Percentiles rank a stretch among this genome's conserved stretches.
phyloP scores from a whole-genome alignment of 2,797 vertebrate genomes.

The Cryptoblepharus egeriae region DNA sequence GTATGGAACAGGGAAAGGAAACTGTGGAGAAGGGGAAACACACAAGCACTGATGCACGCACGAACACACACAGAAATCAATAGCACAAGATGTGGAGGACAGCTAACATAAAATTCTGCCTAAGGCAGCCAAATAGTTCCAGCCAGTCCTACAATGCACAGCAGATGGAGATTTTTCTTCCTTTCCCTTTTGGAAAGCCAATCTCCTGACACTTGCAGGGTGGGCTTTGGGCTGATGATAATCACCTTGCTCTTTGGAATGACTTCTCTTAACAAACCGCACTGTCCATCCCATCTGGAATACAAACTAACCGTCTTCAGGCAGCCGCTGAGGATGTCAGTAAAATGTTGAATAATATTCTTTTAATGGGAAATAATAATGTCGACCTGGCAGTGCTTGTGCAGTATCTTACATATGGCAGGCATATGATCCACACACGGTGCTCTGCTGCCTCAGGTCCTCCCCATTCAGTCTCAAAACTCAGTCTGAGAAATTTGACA shows the following conservation, averaged over 20 bases:
- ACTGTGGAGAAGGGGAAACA: not conserved
- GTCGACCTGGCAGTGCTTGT: constrained; percentile 68
- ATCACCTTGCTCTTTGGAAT: constrained; percentile 31
- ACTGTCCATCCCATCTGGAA: constrained; percentile 14
- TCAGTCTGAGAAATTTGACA: not conserved
- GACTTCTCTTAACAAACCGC: not conserved
- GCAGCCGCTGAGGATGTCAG: constrained; percentile 70
- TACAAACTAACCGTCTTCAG: constrained; percentile 67
- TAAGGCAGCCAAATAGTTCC: not conserved
- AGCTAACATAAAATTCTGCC: not conserved
- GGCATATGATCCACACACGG: constrained; percentile 64
- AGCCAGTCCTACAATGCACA: not conserved
- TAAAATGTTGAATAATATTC: constrained; percentile 74
- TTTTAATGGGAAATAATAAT: constrained; percentile 70
- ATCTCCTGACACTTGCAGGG: not conserved
- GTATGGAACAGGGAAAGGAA: no score
- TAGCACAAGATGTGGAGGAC: no score
- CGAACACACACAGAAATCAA: not conserved
- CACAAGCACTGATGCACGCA: not conserved
- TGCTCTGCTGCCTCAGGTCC: not conserved
- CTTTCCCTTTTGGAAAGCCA: constrained; percentile 4
- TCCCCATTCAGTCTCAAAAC: not conserved
- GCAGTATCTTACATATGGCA: constrained; percentile 71
- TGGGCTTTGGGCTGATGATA: constrained; percentile 17
- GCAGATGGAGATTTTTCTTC: constrained; percentile 10